Percentiles rank a stretch among this genome's conserved stretches.
Evolutionary conservation across 1,140 invertebrate species (phyloP).

Genomic region (Eueides isabella): DNA sequence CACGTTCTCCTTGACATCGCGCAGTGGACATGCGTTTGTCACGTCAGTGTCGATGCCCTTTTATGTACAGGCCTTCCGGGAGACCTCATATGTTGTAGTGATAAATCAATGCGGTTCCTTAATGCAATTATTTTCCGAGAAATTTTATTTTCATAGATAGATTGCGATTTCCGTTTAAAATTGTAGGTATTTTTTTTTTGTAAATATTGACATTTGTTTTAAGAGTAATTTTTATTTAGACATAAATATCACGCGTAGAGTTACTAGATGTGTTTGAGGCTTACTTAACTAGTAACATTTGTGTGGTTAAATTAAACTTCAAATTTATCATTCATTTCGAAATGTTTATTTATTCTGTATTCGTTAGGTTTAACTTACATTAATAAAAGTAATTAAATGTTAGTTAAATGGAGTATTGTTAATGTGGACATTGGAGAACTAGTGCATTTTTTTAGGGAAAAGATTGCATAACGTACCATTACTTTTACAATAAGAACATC

Average conservation of each 20-base stretch:
- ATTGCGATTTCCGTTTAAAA: background rate
- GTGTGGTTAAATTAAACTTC: background rate
- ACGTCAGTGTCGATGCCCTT: slow-evolving; percentile 59
- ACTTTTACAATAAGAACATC: too few species aligned
- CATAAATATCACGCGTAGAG: too few species aligned
- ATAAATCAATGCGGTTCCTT: slow-evolving; percentile 42
- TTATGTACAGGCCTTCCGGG: slow-evolving; percentile 56
- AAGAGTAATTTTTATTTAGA: too few species aligned
- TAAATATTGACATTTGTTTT: too few species aligned
- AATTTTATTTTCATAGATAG: background rate
- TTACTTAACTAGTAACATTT: too few species aligned
- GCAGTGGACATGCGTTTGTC: slow-evolving; percentile 42
- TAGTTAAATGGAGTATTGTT: too few species aligned
- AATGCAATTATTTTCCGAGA: slow-evolving; percentile 33
- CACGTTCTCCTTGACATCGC: slow-evolving; percentile 64
- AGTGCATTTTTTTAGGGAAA: too few species aligned
- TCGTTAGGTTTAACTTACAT: too few species aligned
- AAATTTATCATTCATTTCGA: background rate
- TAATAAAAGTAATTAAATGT: too few species aligned
- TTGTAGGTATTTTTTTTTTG: background rate
- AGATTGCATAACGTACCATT: too few species aligned
- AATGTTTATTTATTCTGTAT: background rate
- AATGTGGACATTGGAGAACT: too few species aligned
- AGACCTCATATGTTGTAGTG: slow-evolving; percentile 34
- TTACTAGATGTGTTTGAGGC: too few species aligned